A percentile compares a stretch with the other conserved stretches of the same genome.
Conservation (phyloP, 2,888 invertebrate species). For the Melieria omissa region DNA sequence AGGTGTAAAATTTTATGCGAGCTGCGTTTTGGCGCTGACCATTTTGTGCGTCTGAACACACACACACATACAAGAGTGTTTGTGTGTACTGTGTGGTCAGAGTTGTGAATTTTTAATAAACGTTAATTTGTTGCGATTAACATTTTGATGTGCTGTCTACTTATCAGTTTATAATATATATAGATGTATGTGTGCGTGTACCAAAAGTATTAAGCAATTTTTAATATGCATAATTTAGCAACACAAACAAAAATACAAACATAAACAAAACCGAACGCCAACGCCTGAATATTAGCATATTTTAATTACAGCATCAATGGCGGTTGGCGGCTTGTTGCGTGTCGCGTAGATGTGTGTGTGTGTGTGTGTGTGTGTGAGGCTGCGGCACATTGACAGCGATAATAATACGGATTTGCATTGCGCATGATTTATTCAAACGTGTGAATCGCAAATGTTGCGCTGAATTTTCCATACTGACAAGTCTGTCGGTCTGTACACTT, state of each 20-base stretch:
- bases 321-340: too few relatives aligned
- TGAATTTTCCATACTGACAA: too few relatives aligned
- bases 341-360: background rate
- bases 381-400: background rate
- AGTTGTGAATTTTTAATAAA: background rate
- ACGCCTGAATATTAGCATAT: background rate
- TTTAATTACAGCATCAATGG: background rate
- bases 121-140: conserved; percentile 4
- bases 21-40: too few relatives aligned
- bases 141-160: background rate
- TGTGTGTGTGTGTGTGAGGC: background rate
- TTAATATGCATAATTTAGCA: conserved; percentile 17
- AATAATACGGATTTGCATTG: background rate
- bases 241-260: conserved; percentile 2
- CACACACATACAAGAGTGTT: conserved; percentile 7
- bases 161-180: background rate
- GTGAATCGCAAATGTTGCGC: too few relatives aligned
- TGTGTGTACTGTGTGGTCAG: background rate
- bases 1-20: too few relatives aligned
- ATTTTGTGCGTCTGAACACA: background rate
- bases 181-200: background rate
- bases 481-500: too few relatives aligned
- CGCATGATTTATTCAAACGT: background rate
- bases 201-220: background rate
- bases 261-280: background rate